These are phyloP conservation scores for Megaceryle maxima DNA, from an alignment of 2,113 vertebrate species.

Conservation along the genomic window DNA sequence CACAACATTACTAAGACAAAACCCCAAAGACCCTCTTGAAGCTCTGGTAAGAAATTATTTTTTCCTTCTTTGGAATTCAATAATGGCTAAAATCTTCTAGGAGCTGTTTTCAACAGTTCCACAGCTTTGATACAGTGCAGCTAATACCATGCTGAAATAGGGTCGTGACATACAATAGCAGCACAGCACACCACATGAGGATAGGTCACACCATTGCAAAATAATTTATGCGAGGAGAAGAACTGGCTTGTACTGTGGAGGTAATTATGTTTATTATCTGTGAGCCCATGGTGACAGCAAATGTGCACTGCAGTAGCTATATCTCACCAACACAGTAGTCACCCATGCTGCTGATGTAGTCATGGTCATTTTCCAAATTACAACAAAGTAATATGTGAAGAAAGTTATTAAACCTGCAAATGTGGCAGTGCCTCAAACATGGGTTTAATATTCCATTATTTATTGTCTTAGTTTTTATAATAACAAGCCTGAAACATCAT, in stretches of 20 bases:
- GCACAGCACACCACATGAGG: background rate
- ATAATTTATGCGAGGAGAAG: background rate
- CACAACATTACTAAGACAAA: background rate
- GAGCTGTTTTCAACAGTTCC: background rate
- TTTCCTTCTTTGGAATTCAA: background rate
- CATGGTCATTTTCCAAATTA: background rate
- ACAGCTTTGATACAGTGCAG: background rate
- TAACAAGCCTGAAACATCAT: background rate
- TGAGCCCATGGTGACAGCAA: background rate
- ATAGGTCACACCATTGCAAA: background rate
- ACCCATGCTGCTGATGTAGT: background rate
- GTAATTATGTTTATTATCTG: constrained; percentile 38
- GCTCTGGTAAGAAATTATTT: background rate
- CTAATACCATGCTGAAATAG: background rate
- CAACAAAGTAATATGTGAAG: background rate
- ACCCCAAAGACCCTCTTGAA: background rate
- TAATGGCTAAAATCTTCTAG: background rate
- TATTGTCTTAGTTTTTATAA: background rate
- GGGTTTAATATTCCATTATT: background rate
- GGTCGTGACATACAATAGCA: background rate
- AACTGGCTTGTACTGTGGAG: background rate
- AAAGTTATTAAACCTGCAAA: constrained; percentile 1
- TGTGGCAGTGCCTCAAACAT: background rate
- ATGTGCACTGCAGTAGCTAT: background rate
- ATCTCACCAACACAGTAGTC: constrained; percentile 1